Base-by-base conservation (phyloP, 2,113 vertebrate genomes). In the Maylandia zebra region DNA sequence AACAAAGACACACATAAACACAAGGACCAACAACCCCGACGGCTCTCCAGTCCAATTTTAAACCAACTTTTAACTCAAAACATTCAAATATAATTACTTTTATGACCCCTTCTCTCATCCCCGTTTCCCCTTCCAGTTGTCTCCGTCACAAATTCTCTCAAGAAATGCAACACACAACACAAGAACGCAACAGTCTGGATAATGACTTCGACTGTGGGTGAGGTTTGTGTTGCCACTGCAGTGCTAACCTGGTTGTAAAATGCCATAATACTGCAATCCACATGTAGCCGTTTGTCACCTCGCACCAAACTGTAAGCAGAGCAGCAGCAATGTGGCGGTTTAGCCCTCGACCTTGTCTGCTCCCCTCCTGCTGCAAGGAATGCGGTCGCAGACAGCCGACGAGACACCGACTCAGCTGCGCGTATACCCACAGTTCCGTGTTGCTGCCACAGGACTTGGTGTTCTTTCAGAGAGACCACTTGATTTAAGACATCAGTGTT, bases 211-310 rank as follows among this genome's bases (percentile, higher is more conserved):
- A 32, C 87, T 81, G 78, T 16, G 59, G 81, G 79, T 81, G 83
- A 83, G 90, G 84, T 89, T 84, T 89, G 74, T 80, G 82, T 92
- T 91, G 88, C 48, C 74, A 48, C 86, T 82, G 90, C 86, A 24
- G 89, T 86, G 93, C 80, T 92, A 93, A 93, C 89, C 89, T 74
- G 87, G 88, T 92, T 91, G 92, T 95, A 95, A 95, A 95, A 93
- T 87, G 92, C 80, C 89, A 93, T 91, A 94, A 92, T 85, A 85
- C 86, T 95, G 93, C 95, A 92, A 95, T 93, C 93, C 90, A 81
- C 93, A 87, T 90, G 86, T 88, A 95, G 92, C 90, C 84, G 92
- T 93, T 95, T 91, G 94, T 93, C 89, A 93, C 80, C 86, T 95
- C 85, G 82, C 93, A 91, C 89, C 93, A 94, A 95, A 93, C 93